phyloP scores from a whole-genome alignment of 92 coral and sea anemone genomes.

The Plumapathes pennacea region DNA sequence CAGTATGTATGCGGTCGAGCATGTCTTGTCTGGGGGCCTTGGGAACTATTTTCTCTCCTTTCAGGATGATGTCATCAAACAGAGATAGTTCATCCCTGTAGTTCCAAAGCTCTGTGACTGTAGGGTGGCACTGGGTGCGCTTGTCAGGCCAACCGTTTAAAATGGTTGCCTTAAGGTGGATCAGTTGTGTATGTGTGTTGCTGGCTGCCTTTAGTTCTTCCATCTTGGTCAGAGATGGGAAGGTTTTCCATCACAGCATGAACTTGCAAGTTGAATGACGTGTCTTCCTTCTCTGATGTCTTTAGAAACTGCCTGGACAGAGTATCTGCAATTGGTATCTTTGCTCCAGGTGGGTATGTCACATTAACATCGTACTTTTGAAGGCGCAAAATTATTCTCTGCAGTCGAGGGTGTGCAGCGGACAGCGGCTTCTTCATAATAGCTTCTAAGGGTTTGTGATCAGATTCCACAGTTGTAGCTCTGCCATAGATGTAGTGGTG shows the following conservation, averaged over 20 bases:
- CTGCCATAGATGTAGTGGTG: too few relatives aligned
- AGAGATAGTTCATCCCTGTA: constrained; percentile 10
- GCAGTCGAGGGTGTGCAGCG: too few relatives aligned
- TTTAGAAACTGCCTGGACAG: not conserved
- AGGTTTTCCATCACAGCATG: not conserved
- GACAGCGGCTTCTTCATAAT: too few relatives aligned
- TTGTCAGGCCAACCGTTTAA: not conserved
- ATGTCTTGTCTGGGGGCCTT: constrained; percentile 5
- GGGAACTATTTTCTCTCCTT: constrained; percentile 15
- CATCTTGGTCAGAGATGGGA: not conserved
- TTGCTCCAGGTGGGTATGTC: too few relatives aligned
- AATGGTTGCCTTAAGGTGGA: not conserved
- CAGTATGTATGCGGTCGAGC: constrained; percentile 26
- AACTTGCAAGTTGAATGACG: constrained; percentile 2
- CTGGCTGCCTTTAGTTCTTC: not conserved
- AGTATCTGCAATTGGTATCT: too few relatives aligned
- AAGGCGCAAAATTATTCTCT: too few relatives aligned
- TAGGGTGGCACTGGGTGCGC: not conserved
- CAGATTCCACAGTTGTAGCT: too few relatives aligned
- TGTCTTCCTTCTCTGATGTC: not conserved
- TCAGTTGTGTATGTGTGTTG: not conserved
- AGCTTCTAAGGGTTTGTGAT: too few relatives aligned
- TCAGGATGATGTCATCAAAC: not conserved
- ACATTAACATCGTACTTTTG: too few relatives aligned
- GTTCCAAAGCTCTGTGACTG: constrained; percentile 2